Conservation (phyloP, 2,113 vertebrate species). For the Himantopus leucocephalus region DNA sequence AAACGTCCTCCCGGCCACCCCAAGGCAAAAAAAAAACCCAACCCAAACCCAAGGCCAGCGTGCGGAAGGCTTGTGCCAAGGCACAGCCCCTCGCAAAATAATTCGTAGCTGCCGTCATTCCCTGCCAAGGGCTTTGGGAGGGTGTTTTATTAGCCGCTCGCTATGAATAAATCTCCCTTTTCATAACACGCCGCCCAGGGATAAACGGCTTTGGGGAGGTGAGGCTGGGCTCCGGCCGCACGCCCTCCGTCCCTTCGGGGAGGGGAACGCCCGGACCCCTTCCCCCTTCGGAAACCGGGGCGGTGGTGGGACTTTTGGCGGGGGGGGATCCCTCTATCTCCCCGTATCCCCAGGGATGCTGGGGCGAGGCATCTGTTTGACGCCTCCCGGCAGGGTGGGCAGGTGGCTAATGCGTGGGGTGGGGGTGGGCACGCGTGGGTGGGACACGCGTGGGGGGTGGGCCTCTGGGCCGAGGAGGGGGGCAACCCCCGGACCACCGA, state of each 20-base stretch:
- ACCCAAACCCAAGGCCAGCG: background rate
- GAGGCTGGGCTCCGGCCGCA: background rate
- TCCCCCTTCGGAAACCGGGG: accelerated
- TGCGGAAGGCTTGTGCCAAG: background rate
- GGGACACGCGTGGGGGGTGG: background rate
- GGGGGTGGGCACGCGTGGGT: background rate
- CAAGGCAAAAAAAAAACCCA: background rate
- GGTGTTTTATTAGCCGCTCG: background rate
- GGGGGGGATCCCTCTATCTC: background rate
- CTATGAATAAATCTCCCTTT: background rate
- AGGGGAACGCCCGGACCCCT: background rate
- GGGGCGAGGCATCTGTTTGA: background rate
- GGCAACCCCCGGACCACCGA: background rate
- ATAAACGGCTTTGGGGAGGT: background rate
- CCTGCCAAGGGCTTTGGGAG: background rate
- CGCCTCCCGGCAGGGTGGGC: background rate
- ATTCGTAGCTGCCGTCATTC: background rate
- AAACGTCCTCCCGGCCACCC: background rate
- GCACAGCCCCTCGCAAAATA: background rate
- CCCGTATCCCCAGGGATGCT: background rate
- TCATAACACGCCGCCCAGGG: background rate
- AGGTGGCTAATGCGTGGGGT: background rate
- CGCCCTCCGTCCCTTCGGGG: background rate
- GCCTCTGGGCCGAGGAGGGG: background rate
- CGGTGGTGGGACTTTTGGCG: background rate